These are phyloP conservation scores for Pseudomyrmex concolor DNA, from an alignment of 1,140 invertebrate genomes.

Conservation along the genomic window DNA sequence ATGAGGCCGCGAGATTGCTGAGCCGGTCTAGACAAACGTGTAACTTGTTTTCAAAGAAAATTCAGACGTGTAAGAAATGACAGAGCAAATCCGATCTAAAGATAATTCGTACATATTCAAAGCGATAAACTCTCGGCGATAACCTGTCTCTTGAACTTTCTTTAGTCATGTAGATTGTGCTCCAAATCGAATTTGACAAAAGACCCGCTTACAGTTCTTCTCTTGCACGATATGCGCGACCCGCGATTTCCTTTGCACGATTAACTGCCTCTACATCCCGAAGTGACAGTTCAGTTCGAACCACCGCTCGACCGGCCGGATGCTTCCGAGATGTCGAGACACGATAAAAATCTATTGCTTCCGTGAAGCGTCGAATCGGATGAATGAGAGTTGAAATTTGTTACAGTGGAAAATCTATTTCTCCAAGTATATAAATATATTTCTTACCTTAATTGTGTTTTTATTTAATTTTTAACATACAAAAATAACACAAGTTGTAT, in stretches of 20 bases:
- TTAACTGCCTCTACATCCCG: constrained; percentile 56
- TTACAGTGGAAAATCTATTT: too few species aligned
- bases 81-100: constrained; percentile 1
- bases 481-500: too few species aligned
- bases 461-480: too few species aligned
- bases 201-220: constrained; percentile 55
- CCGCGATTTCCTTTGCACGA: constrained; percentile 35
- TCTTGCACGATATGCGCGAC: constrained; percentile 23
- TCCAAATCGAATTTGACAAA: constrained; percentile 58
- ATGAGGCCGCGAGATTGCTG: too few species aligned
- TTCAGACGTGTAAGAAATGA: background rate
- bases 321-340: background rate
- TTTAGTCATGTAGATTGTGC: constrained; percentile 41
- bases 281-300: constrained; percentile 37
- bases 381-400: constrained; percentile 18
- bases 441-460: too few species aligned
- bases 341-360: constrained; percentile 20
- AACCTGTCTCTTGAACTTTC: constrained; percentile 24
- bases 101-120: constrained; percentile 25
- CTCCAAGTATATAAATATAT: too few species aligned
- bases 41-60: background rate
- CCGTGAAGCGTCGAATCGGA: background rate
- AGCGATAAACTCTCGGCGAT: constrained; percentile 43
- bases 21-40: too few species aligned
- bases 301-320: constrained; percentile 33